phyloP scores from a whole-genome alignment of 2,888 invertebrate species.

The Plagodis pulveraria region DNA sequence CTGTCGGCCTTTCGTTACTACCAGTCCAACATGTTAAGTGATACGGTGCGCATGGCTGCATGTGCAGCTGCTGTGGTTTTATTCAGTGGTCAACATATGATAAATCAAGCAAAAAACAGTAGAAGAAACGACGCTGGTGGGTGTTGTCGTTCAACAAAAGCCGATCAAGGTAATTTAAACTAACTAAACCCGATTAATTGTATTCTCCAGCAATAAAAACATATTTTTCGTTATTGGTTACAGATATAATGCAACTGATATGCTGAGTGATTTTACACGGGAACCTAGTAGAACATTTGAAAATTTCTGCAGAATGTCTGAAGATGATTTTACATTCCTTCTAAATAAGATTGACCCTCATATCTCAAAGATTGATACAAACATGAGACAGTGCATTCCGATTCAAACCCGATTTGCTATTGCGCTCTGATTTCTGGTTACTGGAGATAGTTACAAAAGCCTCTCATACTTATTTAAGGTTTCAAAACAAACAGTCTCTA shows the following conservation, averaged over 20 bases:
- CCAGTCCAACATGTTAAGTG: neutral
- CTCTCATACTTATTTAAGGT: constrained; percentile 13
- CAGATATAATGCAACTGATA: constrained; percentile 3
- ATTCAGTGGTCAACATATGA: constrained; percentile 4
- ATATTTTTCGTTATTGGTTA: constrained; percentile 5
- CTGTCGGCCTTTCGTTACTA: neutral
- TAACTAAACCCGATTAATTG: constrained; percentile 1
- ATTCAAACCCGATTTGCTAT: constrained; percentile 11
- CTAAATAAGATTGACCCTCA: constrained; percentile 13
- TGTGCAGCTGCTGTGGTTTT: constrained; percentile 3
- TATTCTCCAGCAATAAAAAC: constrained; percentile 4
- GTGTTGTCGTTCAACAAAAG: constrained; percentile 1
- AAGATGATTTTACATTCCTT: constrained; percentile 13
- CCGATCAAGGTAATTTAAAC: constrained; percentile 1
- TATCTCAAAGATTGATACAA: constrained; percentile 13
- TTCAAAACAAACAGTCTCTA: constrained; percentile 12
- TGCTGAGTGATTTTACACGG: constrained; percentile 1
- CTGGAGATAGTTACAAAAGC: too few relatives aligned
- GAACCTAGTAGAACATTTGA: constrained; percentile 3
- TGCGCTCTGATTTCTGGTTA: constrained; percentile 12
- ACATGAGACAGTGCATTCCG: constrained; percentile 12
- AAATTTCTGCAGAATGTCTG: constrained; percentile 13
- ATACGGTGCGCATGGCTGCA: neutral
- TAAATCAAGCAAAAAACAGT: constrained; percentile 2
- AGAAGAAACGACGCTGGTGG: constrained; percentile 3